Evolutionary conservation across 2,888 invertebrate genomes (phyloP), one percentile per base, ranked within the genome.

Genomic region (Agriopis aurantiaria): DNA sequence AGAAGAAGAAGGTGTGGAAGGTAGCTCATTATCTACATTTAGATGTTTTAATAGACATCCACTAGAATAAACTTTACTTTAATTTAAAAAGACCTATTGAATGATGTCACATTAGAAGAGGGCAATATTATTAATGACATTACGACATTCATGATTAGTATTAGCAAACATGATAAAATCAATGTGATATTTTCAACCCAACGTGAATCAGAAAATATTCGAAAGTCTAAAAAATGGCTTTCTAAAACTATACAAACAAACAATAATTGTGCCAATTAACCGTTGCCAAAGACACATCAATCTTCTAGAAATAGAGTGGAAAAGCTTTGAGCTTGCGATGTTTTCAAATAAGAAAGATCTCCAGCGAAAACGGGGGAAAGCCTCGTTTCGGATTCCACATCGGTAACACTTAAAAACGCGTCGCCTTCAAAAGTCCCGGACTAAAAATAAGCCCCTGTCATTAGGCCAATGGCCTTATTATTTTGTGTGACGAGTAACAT

Each of bases 391-490:
- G 80, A 76, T 80, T 81, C 82, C 76, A 73, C 74, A 83, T 81
- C 81, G 75, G 76, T 78, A 81, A 80, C 82, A 85, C 83, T 88
- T 84, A 83, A 83, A 82, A 83, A 82, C 80, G 81, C 83, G 86
- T 88, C 88, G 87, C 85, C 85, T 88, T 86, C 86, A 89, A 88
- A 88, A 87, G 87, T 85, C 82, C 79, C 85, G 67, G 71, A 85
- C 90, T 86, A 87, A 87, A 87, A 86, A 92, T 92, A 92, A 78
- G 69, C 70, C 67, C 78, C 91, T 92, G 93, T 93, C 93, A 92
- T 93, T 92, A 92, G 93, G 93, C 91, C 93, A 93, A 91, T 88
- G 93, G 91, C 93, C 93, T 91, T 92, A 93, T 92, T 92, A 93
- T 92, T 90, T 89, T 85, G 88, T 88, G 90, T 91, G 93, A 93